Evolutionary conservation across 1,140 invertebrate species (phyloP).

Genomic region (Saccostrea glomerata): DNA sequence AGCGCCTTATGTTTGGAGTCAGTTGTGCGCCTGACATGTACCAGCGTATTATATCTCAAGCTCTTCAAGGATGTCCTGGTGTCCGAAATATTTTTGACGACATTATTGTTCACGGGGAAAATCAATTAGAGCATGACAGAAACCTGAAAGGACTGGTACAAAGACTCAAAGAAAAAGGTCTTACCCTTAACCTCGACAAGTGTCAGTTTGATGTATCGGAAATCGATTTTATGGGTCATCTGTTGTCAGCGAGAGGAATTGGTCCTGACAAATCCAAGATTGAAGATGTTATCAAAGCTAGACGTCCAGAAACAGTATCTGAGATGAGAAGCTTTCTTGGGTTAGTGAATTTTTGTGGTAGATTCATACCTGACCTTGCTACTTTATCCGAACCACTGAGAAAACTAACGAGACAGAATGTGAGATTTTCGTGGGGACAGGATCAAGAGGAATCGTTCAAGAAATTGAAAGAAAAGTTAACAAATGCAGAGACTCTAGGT

Average conservation of each 20-base stretch:
- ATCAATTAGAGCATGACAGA: slow-evolving; percentile 52
- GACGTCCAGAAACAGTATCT: too few species aligned
- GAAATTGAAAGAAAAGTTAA: slow-evolving; percentile 41
- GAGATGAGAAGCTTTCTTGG: too few species aligned
- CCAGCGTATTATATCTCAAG: too few species aligned
- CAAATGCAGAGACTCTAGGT: not conserved
- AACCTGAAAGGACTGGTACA: not conserved
- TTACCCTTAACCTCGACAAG: slow-evolving; percentile 60
- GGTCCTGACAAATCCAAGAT: too few species aligned
- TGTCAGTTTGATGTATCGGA: slow-evolving; percentile 58
- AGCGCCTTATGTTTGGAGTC: slow-evolving; percentile 53
- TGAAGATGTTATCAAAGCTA: too few species aligned
- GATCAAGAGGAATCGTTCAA: not conserved
- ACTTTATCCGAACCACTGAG: not conserved
- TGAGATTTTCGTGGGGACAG: too few species aligned
- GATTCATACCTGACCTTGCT: slow-evolving; percentile 53
- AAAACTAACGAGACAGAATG: too few species aligned
- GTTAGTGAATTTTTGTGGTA: slow-evolving; percentile 47
- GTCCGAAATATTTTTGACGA: slow-evolving; percentile 42
- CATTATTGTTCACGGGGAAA: slow-evolving; percentile 63
- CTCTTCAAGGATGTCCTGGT: too few species aligned
- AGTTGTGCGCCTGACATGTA: too few species aligned
- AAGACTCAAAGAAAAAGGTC: slow-evolving; percentile 49
- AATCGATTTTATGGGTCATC: slow-evolving; percentile 61
- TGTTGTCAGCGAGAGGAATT: slow-evolving; percentile 53